Percentiles rank a stretch among this genome's conserved stretches.
These are phyloP conservation scores for Habroteleia sp. DNA, from an alignment of 2,888 invertebrate species.

Conservation along the genomic window DNA sequence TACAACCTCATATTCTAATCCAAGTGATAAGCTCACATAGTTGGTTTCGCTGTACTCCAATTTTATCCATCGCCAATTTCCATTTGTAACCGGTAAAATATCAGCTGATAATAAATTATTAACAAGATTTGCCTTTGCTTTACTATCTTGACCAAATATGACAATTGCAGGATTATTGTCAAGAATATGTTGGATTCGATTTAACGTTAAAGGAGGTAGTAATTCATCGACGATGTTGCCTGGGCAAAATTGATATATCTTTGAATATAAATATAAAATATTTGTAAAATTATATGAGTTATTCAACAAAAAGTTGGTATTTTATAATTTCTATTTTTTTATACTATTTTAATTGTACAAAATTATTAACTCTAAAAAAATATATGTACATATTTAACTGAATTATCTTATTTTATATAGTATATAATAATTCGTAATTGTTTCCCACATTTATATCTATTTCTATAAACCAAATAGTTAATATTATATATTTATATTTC, in stretches of 20 bases:
- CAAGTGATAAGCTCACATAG: slow-evolving; percentile 84
- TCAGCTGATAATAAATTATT: slow-evolving; percentile 87
- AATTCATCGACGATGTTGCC: slow-evolving; percentile 77
- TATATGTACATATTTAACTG: no score
- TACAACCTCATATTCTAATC: slow-evolving; percentile 87
- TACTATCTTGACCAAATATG: slow-evolving; percentile 87
- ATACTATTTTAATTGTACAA: no score
- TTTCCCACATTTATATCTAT: no score
- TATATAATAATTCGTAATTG: no score
- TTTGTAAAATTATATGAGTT: no score
- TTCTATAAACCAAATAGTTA: no score
- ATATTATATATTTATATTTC: neutral
- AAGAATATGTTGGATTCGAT: slow-evolving; percentile 67
- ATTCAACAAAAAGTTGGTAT: no score
- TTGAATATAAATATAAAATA: no score
- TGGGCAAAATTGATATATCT: no score
- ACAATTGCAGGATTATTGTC: slow-evolving; percentile 86
- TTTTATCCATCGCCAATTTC: slow-evolving; percentile 86
- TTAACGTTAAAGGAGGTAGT: slow-evolving; percentile 70
- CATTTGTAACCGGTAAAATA: slow-evolving; percentile 85
- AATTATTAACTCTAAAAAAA: no score
- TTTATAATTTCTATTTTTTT: no score
- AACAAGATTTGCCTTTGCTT: slow-evolving; percentile 87
- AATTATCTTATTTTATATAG: no score
- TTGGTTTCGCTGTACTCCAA: slow-evolving; percentile 84